Conservation (phyloP, 2,888 invertebrate species). For the Pyrochroa serraticornis region DNA sequence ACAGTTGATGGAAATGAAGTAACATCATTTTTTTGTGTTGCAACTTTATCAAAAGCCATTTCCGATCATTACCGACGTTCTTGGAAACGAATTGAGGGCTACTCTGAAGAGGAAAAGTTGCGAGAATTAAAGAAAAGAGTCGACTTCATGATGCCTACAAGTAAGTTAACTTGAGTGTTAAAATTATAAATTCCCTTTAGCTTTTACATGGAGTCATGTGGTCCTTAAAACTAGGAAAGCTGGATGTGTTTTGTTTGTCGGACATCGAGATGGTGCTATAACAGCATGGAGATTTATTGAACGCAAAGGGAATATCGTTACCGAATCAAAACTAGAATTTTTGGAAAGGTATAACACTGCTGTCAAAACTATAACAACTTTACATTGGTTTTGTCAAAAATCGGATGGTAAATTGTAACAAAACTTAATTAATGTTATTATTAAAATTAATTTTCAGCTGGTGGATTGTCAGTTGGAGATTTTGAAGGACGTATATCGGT, state of each 20-base stretch:
- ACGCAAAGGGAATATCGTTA: conserved; percentile 32
- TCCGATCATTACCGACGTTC: conserved; percentile 36
- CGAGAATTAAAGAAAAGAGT: conserved; percentile 46
- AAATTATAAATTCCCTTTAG: conserved; percentile 37
- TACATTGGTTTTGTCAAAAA: conserved; percentile 43
- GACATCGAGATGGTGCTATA: conserved; percentile 49
- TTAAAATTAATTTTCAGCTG: conserved; percentile 35
- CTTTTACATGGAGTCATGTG: conserved; percentile 51
- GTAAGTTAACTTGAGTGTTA: conserved; percentile 38
- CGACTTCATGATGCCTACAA: conserved; percentile 41
- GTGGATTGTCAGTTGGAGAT: conserved; percentile 47
- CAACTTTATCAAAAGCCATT: conserved; percentile 46
- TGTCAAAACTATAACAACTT: conserved; percentile 40
- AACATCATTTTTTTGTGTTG: conserved; percentile 39
- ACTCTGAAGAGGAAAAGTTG: conserved; percentile 33
- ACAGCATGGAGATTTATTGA: conserved; percentile 47
- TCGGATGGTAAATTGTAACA: conserved; percentile 11
- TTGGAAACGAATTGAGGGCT: conserved; percentile 38
- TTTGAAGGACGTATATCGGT: conserved; percentile 45
- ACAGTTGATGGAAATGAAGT: conserved; percentile 41
- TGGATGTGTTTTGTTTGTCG: conserved; percentile 46
- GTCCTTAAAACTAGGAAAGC: conserved; percentile 34
- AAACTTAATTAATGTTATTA: conserved; percentile 1
- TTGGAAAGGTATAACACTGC: conserved; percentile 42
- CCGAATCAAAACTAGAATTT: conserved; percentile 34